phyloP scores from a whole-genome alignment of 2,113 vertebrate species.

The Prunella fulvescens region DNA sequence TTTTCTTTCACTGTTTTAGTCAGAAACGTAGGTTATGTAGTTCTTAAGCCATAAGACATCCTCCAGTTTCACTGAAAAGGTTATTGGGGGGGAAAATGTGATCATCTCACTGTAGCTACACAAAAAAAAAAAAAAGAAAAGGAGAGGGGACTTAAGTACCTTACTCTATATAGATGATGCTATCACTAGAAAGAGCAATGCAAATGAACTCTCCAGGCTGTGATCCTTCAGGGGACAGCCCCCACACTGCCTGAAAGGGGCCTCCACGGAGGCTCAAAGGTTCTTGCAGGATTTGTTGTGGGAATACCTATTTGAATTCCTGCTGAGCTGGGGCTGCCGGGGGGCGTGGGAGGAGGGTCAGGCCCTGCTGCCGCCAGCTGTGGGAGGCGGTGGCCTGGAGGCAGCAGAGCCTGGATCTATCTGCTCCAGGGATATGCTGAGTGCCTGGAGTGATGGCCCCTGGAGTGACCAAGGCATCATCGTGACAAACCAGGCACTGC shows the following conservation, averaged over 20 bases:
- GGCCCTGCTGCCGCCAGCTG: background rate
- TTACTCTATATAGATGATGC: background rate
- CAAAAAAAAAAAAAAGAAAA: background rate
- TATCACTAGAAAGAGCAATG: background rate
- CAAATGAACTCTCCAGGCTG: background rate
- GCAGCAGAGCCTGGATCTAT: background rate
- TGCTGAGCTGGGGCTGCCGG: background rate
- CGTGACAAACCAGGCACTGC: conserved; percentile 55
- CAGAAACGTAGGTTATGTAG: background rate
- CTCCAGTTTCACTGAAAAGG: background rate
- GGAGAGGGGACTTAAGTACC: background rate
- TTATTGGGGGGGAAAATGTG: background rate
- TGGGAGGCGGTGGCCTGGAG: background rate
- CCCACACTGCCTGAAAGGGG: background rate
- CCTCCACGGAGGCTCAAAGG: background rate
- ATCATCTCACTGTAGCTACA: background rate
- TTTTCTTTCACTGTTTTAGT: background rate
- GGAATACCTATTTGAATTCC: background rate
- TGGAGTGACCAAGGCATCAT: conserved; percentile 67
- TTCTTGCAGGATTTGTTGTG: background rate
- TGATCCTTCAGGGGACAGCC: background rate
- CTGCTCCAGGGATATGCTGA: conserved; percentile 62
- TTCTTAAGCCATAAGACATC: background rate
- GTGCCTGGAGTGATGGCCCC: conserved; percentile 37
- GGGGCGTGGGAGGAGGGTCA: background rate